Base-by-base conservation (phyloP, 2,888 invertebrate genomes). In the Apamea anceps region DNA sequence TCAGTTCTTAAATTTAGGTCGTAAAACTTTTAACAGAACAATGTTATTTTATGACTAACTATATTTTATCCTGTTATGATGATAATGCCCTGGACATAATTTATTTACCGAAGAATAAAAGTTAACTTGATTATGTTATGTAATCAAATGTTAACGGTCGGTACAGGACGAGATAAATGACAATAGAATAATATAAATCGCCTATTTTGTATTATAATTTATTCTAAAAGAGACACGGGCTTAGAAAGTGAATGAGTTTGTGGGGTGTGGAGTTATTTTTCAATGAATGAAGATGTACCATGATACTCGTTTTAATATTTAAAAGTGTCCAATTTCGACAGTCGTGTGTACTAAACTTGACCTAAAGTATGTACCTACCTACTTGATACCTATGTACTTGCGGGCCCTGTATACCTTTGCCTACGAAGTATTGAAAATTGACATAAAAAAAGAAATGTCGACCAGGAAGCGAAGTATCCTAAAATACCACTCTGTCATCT, bases 1-100 rank as follows among this genome's bases (percentile, higher is more conserved):
- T 90, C 87, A 90, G 91, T 91, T 88, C 92, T 94, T 93, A 94
- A 91, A 93, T 91, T 92, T 70, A 88, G 84, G 89, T 93, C 94
- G 91, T 96, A 92, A 96, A 96, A 92, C 83, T 88, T 93, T 93
- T 93, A 91, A 95, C 90, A 92, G 91, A 90, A 89, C 92, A 94
- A 91, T 91, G 90, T 91, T 90, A 94, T 93, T 95, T 96, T 95
- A 96, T 88, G 92, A 91, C 89, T 88, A 87, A 81, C 89, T 90
- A 90, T 96, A 96, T 94, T 93, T 95, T 91, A 95, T 91, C 88
- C 93, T 92, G 94, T 95, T 95, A 94, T 94, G 82, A 92, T 93
- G 68, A 79, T 81, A 88, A 86, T 87, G 62, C 67, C 15, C 67
- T 73, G 79, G 79, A 83, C 84, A 76, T 87, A 87, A 89, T 90